Conservation (phyloP, 2,888 invertebrate species). For the Chalcosyrphus nemorum region DNA sequence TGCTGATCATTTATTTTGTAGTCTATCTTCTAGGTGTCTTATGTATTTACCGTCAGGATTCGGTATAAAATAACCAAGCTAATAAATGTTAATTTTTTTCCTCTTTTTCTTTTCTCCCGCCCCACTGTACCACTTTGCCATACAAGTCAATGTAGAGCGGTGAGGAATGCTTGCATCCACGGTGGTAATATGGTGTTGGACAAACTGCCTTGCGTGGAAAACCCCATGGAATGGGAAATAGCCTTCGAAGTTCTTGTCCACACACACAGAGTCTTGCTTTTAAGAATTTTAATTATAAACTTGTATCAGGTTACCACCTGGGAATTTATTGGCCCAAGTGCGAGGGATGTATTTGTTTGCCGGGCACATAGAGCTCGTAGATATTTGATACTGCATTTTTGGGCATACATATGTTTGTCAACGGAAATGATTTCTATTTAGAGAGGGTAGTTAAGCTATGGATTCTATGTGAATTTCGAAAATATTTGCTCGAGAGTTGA, state of each 20-base stretch:
- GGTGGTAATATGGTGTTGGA: conserved; percentile 13
- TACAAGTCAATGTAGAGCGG: conserved; percentile 55
- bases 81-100: too few species aligned
- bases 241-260: conserved; percentile 30
- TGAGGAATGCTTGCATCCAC: conserved; percentile 45
- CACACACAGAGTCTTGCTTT: conserved; percentile 13
- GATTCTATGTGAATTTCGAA: neutral
- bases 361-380: conserved; percentile 17
- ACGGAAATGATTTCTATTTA: conserved; percentile 20
- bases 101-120: too few species aligned
- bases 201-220: conserved; percentile 16
- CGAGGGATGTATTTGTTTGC: conserved; percentile 30
- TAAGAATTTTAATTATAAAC: conserved; percentile 49
- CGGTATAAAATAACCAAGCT: too few species aligned
- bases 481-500: too few species aligned
- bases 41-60: too few species aligned
- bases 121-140: neutral
- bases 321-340: conserved; percentile 34
- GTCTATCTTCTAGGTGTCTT: too few species aligned
- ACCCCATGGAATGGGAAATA: conserved; percentile 32
- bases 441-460: neutral
- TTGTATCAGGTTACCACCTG: conserved; percentile 60
- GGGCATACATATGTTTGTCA: neutral
- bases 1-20: too few species aligned
- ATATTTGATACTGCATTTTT: conserved; percentile 32